Conservation (phyloP, 2,113 vertebrate genomes). For the Myxocyprinus asiaticus region DNA sequence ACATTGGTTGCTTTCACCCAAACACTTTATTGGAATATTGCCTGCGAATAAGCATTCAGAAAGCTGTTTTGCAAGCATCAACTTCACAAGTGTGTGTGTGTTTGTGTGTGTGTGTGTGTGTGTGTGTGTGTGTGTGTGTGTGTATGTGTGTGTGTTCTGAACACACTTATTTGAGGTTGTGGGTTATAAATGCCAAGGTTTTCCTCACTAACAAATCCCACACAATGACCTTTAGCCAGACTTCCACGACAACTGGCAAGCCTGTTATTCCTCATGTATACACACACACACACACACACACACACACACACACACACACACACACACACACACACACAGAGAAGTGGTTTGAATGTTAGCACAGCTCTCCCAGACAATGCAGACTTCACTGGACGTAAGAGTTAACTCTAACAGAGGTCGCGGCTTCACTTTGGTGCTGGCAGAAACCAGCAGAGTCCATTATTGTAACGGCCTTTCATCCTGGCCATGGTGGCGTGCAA, state of each 20-base stretch:
- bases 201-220: constrained; percentile 27
- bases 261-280: constrained; percentile 32
- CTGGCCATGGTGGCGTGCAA: not conserved
- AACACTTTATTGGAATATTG: no score
- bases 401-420: not conserved
- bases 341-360: not conserved
- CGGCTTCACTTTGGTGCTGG: no score
- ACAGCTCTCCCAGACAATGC: not conserved
- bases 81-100: no score
- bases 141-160: no score
- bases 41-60: no score
- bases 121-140: no score
- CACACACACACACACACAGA: no score
- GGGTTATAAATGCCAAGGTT: constrained; percentile 47
- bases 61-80: no score
- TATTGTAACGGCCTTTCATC: not conserved
- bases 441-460: no score
- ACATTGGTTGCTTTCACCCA: no score
- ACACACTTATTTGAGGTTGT: not conserved
- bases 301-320: constrained; percentile 38
- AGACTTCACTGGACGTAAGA: not conserved
- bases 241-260: constrained; percentile 10
- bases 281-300: constrained; percentile 32
- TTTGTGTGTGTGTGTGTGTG: no score
- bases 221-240: constrained; percentile 41